These are phyloP conservation scores for Mustela nigripes DNA, from an alignment of 2,113 vertebrate genomes.

Conservation along the genomic window DNA sequence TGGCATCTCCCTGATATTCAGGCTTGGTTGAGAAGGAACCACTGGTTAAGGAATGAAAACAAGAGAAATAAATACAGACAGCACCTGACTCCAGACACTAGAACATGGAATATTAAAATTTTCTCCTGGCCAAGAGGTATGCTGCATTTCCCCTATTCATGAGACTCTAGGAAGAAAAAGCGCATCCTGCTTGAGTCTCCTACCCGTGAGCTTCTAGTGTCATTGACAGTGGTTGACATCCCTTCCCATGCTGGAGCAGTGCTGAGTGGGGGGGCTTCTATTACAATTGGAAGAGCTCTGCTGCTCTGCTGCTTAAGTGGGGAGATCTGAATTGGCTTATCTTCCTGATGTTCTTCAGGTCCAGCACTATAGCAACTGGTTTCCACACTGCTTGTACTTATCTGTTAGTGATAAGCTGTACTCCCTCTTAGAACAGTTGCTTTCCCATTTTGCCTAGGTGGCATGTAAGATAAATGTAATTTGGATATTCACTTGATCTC, in stretches of 20 bases:
- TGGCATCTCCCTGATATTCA: neutral
- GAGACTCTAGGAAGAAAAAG: neutral
- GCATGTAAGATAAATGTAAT: neutral
- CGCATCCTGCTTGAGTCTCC: neutral
- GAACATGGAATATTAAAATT: neutral
- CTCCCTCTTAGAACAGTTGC: neutral
- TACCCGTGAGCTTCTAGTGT: neutral
- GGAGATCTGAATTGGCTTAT: neutral
- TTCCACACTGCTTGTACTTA: neutral
- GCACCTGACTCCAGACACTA: neutral
- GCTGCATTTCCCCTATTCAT: accelerated
- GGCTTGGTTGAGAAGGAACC: neutral
- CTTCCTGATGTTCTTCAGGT: neutral
- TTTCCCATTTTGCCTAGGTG: neutral
- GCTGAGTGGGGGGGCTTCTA: neutral
- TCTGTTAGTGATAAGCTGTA: neutral
- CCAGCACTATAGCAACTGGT: neutral
- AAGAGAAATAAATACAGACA: neutral
- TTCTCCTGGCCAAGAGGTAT: neutral
- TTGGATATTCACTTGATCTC: constrained; percentile 37
- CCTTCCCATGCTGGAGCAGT: neutral
- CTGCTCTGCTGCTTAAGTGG: neutral
- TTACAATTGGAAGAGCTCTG: neutral
- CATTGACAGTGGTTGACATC: neutral
- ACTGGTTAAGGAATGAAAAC: neutral